Conservation (phyloP, 2,113 vertebrate genomes). For the Limnothrissa miodon region DNA sequence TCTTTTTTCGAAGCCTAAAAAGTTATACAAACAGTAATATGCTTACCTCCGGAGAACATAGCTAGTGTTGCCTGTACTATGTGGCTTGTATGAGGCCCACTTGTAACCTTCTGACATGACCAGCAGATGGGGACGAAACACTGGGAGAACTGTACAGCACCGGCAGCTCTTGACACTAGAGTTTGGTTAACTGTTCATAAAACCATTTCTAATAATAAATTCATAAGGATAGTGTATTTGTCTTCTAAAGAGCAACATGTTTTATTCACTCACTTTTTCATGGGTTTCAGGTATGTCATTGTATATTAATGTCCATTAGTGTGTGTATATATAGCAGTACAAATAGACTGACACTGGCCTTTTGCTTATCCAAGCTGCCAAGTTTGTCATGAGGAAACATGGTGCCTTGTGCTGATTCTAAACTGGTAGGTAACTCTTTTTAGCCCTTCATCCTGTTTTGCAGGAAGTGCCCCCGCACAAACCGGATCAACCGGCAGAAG, state of each 20-base stretch:
- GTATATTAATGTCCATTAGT: not conserved
- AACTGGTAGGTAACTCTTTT: conserved; percentile 17
- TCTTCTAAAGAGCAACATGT: too few species aligned
- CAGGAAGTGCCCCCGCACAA: conserved; percentile 98
- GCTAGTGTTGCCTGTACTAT: too few species aligned
- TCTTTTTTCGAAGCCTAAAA: too few species aligned
- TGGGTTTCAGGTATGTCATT: not conserved
- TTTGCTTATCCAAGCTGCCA: not conserved
- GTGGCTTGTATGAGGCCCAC: not conserved
- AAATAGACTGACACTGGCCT: not conserved
- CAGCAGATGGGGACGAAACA: not conserved
- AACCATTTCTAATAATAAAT: too few species aligned
- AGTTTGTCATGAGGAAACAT: not conserved
- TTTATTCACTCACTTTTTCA: too few species aligned
- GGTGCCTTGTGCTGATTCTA: not conserved
- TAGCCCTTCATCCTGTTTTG: conserved; percentile 33
- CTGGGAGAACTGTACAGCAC: not conserved
- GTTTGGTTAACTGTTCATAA: too few species aligned
- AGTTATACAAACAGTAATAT: too few species aligned
- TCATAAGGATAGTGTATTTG: too few species aligned
- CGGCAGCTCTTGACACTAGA: not conserved
- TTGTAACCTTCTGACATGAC: not conserved
- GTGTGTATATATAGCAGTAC: too few species aligned
- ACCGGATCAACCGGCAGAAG: conserved; percentile 98
- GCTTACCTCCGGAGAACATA: too few species aligned